Percentiles rank a stretch among this genome's conserved stretches.
Conservation (phyloP, 2,888 invertebrate genomes). For the Carabus problematicus region DNA sequence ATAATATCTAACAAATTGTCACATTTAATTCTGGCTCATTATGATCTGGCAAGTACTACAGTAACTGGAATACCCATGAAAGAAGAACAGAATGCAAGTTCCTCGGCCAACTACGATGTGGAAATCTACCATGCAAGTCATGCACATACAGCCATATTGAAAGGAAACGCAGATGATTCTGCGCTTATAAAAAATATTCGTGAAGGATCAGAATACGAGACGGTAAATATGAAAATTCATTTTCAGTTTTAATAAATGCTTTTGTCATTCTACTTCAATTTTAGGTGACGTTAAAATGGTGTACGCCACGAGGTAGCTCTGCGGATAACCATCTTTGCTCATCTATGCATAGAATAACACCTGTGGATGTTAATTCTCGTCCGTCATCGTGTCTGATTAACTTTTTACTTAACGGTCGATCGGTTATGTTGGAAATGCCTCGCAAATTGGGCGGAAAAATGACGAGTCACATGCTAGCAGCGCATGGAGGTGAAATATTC, state of each 20-base stretch:
- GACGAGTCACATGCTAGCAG: conserved; percentile 90
- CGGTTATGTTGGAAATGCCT: conserved; percentile 90
- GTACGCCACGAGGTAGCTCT: conserved; percentile 90
- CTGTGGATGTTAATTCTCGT: conserved; percentile 94
- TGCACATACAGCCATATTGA: conserved; percentile 83
- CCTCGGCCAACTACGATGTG: conserved; percentile 98
- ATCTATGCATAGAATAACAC: conserved; percentile 89
- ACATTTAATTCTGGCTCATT: conserved; percentile 82
- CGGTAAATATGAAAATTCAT: conserved; percentile 57
- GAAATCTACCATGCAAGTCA: conserved; percentile 91
- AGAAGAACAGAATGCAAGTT: conserved; percentile 97
- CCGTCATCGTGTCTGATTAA: conserved; percentile 97
- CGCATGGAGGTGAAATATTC: conserved; percentile 95
- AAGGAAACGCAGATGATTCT: conserved; percentile 68
- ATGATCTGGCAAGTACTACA: conserved; percentile 91
- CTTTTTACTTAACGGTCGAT: conserved; percentile 94
- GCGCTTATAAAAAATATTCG: conserved; percentile 71
- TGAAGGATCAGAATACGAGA: conserved; percentile 79
- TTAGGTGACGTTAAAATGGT: conserved; percentile 91
- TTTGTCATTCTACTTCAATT: conserved; percentile 6
- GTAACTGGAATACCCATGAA: conserved; percentile 99
- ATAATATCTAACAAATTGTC: conserved; percentile 77
- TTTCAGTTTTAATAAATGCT: conserved; percentile 16
- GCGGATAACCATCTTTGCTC: conserved; percentile 85
- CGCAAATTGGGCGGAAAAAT: conserved; percentile 84